phyloP scores from a whole-genome alignment of 2,113 vertebrate species.

The Dermatemys mawii region DNA sequence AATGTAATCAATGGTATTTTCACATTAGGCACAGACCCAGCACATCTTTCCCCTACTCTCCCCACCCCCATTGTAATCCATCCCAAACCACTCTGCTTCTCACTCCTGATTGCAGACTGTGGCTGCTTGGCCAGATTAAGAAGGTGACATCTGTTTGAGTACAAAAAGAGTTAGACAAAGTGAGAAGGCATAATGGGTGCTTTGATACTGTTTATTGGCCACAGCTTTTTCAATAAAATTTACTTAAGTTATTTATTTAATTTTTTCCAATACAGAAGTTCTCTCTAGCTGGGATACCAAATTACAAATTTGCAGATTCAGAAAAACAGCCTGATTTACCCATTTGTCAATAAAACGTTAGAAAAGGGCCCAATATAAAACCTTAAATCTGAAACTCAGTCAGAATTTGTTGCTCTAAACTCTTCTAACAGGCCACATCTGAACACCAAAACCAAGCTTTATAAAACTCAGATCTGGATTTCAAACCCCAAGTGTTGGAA shows the following conservation, averaged over 20 bases:
- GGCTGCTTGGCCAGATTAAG: conserved; percentile 57
- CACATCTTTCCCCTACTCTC: neutral
- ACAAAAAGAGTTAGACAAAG: neutral
- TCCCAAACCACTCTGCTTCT: conserved; percentile 40
- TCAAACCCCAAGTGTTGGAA: neutral
- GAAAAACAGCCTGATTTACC: neutral
- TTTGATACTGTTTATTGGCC: conserved; percentile 16
- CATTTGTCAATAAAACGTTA: neutral
- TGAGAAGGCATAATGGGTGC: neutral
- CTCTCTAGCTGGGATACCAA: neutral
- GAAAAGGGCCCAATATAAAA: neutral
- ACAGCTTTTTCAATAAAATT: neutral
- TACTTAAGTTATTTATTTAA: neutral
- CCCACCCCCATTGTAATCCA: conserved; percentile 67
- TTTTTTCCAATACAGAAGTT: neutral
- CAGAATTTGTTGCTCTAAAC: neutral
- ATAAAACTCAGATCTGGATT: neutral
- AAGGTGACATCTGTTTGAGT: conserved; percentile 61
- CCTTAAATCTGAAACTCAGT: neutral
- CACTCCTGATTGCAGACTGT: conserved; percentile 1
- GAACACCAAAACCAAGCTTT: neutral
- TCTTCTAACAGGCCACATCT: neutral
- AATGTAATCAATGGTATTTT: neutral
- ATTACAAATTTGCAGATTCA: neutral
- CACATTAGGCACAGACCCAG: neutral